These are phyloP conservation scores for Azemiops feae DNA, from an alignment of 2,113 vertebrate species.

Conservation along the genomic window DNA sequence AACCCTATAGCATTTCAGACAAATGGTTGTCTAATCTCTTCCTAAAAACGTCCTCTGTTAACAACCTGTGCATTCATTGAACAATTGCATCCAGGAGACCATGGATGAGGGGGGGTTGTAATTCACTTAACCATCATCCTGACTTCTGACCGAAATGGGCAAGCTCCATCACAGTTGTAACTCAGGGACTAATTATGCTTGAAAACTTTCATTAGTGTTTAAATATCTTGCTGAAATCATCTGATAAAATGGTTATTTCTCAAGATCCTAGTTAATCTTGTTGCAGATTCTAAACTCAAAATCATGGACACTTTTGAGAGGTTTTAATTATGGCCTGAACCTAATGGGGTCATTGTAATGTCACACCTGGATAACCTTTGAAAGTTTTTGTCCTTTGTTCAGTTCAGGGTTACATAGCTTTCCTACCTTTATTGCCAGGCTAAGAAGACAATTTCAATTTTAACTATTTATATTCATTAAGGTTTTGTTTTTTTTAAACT, in stretches of 20 bases:
- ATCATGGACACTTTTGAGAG: conserved; percentile 71
- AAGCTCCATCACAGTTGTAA: not conserved
- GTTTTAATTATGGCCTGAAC: conserved; percentile 71
- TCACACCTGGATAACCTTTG: conserved; percentile 74
- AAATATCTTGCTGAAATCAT: conserved; percentile 61
- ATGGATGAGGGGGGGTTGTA: not conserved
- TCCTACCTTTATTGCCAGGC: conserved; percentile 47
- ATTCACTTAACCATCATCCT: not conserved
- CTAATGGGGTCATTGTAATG: conserved; percentile 72
- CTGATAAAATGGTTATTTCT: not conserved
- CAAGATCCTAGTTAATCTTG: conserved; percentile 66
- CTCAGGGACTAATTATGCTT: not conserved
- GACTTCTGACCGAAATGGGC: not conserved
- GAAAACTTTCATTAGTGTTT: not conserved
- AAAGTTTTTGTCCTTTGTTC: conserved; percentile 72
- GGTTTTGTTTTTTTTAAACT: conserved; percentile 3
- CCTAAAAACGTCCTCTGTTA: not conserved
- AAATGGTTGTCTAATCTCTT: not conserved
- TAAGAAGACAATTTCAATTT: conserved; percentile 41
- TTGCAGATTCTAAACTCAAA: conserved; percentile 73
- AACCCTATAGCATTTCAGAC: not conserved
- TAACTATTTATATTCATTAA: conserved; percentile 51
- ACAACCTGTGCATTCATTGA: not conserved
- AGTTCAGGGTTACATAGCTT: conserved; percentile 66
- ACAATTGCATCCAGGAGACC: not conserved